These are phyloP conservation scores for Alitta virens DNA, from an alignment of 2,888 invertebrate genomes.

Conservation along the genomic window DNA sequence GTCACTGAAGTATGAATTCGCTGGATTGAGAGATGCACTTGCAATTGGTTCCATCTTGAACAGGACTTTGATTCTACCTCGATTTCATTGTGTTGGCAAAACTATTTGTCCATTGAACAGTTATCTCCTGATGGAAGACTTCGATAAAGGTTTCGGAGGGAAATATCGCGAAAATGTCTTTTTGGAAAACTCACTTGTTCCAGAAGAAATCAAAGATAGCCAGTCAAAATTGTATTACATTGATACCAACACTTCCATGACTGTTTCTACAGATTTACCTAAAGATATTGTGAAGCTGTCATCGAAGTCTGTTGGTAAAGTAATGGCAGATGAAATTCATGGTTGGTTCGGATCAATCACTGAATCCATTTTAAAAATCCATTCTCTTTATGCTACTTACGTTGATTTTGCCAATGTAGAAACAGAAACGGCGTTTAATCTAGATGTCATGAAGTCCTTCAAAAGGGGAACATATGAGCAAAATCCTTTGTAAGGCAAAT, in stretches of 20 bases:
- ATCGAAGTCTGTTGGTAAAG: not conserved
- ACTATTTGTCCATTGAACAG: not conserved
- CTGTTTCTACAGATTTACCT: too few species aligned
- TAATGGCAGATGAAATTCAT: not conserved
- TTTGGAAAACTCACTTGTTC: conserved; percentile 6
- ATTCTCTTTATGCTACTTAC: not conserved
- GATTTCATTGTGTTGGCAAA: conserved; percentile 21
- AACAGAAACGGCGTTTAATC: too few species aligned
- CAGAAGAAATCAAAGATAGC: not conserved
- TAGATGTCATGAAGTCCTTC: too few species aligned
- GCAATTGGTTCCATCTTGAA: conserved; percentile 18
- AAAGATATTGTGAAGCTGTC: too few species aligned
- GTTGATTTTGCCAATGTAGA: not conserved
- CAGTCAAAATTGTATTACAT: not conserved
- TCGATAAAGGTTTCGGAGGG: not conserved
- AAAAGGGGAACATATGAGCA: too few species aligned
- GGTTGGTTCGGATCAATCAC: not conserved
- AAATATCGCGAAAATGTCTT: conserved; percentile 11
- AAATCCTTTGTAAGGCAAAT: too few species aligned
- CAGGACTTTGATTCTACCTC: conserved; percentile 25
- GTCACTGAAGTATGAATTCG: not conserved
- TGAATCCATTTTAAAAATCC: not conserved
- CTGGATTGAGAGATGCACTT: not conserved
- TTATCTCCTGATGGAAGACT: not conserved
- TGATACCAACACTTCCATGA: not conserved